Base-by-base conservation (phyloP, 2,797 vertebrate species). In the Gambelia wislizenii region DNA sequence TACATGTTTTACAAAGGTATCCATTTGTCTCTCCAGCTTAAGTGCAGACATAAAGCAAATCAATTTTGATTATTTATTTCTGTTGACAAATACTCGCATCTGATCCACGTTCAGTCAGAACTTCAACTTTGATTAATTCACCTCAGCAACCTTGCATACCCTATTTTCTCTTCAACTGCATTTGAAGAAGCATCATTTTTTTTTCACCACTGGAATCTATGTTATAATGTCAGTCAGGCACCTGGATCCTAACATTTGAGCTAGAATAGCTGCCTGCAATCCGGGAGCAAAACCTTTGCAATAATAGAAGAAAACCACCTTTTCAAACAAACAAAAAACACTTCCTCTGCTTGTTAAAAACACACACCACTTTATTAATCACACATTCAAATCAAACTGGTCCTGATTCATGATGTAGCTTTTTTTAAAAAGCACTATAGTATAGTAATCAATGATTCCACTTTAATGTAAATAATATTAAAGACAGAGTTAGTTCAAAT, bases 91-190 rank as follows among this genome's bases (percentile, higher is more conserved):
- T 54, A 84, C 20, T 88, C 44, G 20, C 25, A 83, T 83, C 30
- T 42, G n/a, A 42, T 83, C 27, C 25, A 83, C 52, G 25, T 44
- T n/a, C 56, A 88, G 22, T 76, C 70, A 52, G 44, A 42, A 86
- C 74, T 77, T 86, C 54, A 86, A 25, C n/a, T 84, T 39, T 30
- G 25, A 59, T 74, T 87, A 87, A 20, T 82, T 82, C 69, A 81
- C 78, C 81, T 56, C 20, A 82, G 8, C 67, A 61, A 52, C 22
- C 30, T 83, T 88, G 36, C 30, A 74, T 59, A 39, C 4, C 72
- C 33, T 81, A 75, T 61, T 36, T 75, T 56, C n/a, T 64, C 25
- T 76, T 83, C 74, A 83, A 39, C 70, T 76, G 7, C 6, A 61
- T 88, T 69, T 88, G 42, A 39, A n/a, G 8, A 70, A 36, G 13